Evolutionary conservation across 2,113 vertebrate genomes (phyloP), one percentile per base, ranked within the genome.

Genomic region (Xiphophorus couchianus): DNA sequence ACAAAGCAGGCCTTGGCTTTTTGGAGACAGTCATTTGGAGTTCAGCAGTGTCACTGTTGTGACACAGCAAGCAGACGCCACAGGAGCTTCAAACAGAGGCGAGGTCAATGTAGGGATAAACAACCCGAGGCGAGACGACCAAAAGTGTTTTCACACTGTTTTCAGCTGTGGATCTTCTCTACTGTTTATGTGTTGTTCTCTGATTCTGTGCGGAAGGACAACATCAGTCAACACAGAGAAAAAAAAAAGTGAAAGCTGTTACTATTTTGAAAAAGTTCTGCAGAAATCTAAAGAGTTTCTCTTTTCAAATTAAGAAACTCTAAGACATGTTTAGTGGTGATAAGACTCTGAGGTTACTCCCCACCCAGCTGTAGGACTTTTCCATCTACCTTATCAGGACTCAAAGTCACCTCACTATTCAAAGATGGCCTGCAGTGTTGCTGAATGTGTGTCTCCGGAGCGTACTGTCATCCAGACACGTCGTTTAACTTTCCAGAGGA

Each of bases 341-440:
- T 25, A 19, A 68, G 11, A 3, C 29, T 27, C 4, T 48, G 62
- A 74, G 72, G 60, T 31, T 4, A 37, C 51, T 31, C 15, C 5
- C 44, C 39, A 73, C 66, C 73, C 27, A 29, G 15, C 66, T 62
- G 62, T 8, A 42, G 27, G 37, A 69, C 72, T 75, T 77, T 33
- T 44, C 12, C 4, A 10, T 3, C 31, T 71, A 33, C 39, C 58
- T 39, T 44, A 37, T 71, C 74, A 0, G 17, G 15, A 67, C 58
- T 80, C 82, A 91, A 86, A 91, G 89, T 89, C 82, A 86, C 86
- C 87, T 87, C 74, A 73, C 83, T 81, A 44, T 84, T 84, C 81
- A 86, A 71, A 75, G 79, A 31, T 51, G 28, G 39, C 61, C 76
- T 28, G 37, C 74, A 76, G 81, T 73, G 82, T 70, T 73, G 78